Percentiles rank a stretch among this genome's conserved stretches.
These are phyloP conservation scores for Drosophila seclusa DNA, from an alignment of 2,888 invertebrate genomes.

Conservation along the genomic window DNA sequence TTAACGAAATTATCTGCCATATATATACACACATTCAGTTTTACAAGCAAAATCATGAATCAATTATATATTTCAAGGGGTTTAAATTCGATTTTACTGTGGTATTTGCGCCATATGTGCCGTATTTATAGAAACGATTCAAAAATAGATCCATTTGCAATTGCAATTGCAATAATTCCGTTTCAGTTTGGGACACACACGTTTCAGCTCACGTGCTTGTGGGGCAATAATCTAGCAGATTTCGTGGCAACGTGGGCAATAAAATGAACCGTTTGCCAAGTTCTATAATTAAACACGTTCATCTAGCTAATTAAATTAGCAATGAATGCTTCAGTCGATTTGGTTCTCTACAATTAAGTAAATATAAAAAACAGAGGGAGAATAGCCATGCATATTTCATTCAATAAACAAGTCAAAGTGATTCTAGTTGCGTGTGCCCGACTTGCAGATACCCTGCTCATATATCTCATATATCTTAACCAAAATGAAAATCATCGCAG, in stretches of 20 bases:
- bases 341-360: constrained; percentile 7
- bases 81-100: constrained; percentile 25
- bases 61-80: constrained; percentile 52
- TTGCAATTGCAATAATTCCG: constrained; percentile 50
- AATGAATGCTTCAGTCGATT: constrained; percentile 39
- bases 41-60: constrained; percentile 22
- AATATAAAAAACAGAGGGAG: background rate
- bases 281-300: constrained; percentile 43
- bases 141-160: constrained; percentile 47
- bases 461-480: background rate
- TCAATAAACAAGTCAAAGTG: constrained; percentile 15
- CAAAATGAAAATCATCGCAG: background rate
- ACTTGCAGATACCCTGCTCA: background rate
- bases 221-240: constrained; percentile 77
- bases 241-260: constrained; percentile 52
- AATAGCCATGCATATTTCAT: constrained; percentile 4
- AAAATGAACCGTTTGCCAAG: constrained; percentile 36
- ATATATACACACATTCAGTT: background rate
- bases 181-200: constrained; percentile 37
- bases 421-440: background rate
- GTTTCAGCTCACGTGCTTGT: constrained; percentile 61
- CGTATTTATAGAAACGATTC: constrained; percentile 42
- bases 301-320: constrained; percentile 56
- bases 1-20: background rate
- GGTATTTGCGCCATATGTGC: constrained; percentile 7